These are phyloP conservation scores for Indicator maculatus DNA, from an alignment of 2,113 vertebrate genomes.

Conservation along the genomic window DNA sequence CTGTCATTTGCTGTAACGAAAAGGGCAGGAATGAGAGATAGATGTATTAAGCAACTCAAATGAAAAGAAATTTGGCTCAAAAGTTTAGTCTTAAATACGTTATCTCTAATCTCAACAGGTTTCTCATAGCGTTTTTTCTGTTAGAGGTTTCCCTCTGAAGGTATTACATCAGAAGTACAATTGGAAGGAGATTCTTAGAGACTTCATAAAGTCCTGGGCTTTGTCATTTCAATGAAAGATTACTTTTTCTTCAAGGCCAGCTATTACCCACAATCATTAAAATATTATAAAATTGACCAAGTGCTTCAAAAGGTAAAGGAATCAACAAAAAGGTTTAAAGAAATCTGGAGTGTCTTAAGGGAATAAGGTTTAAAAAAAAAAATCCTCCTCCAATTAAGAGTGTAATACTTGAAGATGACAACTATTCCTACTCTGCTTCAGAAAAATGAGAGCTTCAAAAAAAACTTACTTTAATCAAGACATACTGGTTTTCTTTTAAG, in stretches of 20 bases:
- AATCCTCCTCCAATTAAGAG: background rate
- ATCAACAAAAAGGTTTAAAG: background rate
- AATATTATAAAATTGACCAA: background rate
- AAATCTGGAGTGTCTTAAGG: background rate
- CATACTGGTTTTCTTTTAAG: background rate
- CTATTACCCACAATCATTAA: background rate
- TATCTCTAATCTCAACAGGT: background rate
- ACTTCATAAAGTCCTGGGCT: background rate
- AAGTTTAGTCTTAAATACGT: background rate
- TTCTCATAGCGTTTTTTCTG: no score
- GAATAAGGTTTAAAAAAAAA: background rate
- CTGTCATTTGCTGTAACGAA: slow-evolving; percentile 77
- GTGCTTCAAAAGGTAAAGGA: background rate
- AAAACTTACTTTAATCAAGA: background rate
- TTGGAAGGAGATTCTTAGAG: background rate
- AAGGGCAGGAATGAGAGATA: background rate
- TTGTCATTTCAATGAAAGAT: background rate
- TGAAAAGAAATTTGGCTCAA: background rate
- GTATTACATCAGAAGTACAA: background rate
- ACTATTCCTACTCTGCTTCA: background rate
- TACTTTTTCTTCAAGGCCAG: background rate
- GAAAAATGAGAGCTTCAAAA: background rate
- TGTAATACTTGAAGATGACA: background rate
- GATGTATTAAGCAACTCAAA: background rate
- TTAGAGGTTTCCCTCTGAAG: background rate